phyloP scores from a whole-genome alignment of 2,888 invertebrate genomes.

The Phortica magna region DNA sequence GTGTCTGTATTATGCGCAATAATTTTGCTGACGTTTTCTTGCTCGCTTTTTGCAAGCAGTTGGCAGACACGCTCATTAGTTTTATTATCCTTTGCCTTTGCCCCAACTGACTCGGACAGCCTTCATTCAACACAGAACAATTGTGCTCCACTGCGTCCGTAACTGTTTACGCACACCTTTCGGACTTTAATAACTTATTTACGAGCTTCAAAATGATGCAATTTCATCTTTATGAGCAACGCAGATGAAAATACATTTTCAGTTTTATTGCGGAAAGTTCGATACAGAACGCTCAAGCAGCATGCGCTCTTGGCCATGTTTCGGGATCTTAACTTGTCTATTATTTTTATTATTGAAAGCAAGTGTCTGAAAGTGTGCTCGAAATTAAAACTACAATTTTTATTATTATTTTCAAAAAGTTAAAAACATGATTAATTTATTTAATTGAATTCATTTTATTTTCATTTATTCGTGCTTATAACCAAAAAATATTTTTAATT shows the following conservation, averaged over 20 bases:
- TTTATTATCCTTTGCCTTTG: conserved; percentile 50
- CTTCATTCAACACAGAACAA: not conserved
- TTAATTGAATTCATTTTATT: too few relatives aligned
- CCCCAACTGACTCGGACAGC: not conserved
- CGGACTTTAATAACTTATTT: not conserved
- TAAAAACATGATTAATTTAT: too few relatives aligned
- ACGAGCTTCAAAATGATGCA: conserved; percentile 20
- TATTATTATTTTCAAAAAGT: too few relatives aligned
- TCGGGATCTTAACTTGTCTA: too few relatives aligned
- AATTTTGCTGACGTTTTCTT: too few relatives aligned
- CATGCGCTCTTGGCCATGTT: too few relatives aligned
- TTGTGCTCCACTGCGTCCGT: not conserved
- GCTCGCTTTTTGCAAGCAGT: not conserved
- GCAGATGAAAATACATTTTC: not conserved
- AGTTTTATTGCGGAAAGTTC: too few relatives aligned
- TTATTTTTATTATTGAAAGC: too few relatives aligned
- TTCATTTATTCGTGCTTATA: too few relatives aligned
- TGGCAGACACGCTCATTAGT: conserved; percentile 65
- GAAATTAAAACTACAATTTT: too few relatives aligned
- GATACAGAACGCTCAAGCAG: too few relatives aligned
- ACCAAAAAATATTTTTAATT: too few relatives aligned
- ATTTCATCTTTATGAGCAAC: conserved; percentile 4
- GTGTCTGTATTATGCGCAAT: not conserved
- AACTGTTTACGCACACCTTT: conserved; percentile 1
- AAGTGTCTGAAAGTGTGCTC: not conserved